phyloP scores from a whole-genome alignment of 2,797 vertebrate genomes.

The Nyctalus aviator region DNA sequence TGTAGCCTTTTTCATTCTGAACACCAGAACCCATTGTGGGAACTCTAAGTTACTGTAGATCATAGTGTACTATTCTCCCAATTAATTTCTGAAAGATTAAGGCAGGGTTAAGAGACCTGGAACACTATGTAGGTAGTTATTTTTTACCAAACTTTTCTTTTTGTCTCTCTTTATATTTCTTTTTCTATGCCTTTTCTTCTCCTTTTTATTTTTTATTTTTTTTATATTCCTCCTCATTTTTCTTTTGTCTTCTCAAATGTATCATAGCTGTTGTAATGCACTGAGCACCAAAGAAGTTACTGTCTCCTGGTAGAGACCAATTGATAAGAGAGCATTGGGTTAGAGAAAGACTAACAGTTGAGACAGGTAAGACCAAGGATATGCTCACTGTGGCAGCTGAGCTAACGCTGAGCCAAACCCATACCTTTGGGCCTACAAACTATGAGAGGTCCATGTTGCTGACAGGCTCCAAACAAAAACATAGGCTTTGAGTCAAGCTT shows the following conservation, averaged over 20 bases:
- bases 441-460: neutral
- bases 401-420: neutral
- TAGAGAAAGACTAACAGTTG: conserved; percentile 4
- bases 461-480: neutral
- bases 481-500: neutral
- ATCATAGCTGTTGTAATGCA: neutral
- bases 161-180: neutral
- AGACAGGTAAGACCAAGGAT: neutral
- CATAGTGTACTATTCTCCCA: neutral
- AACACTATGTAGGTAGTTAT: conserved; percentile 12
- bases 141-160: conserved; percentile 40
- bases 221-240: conserved; percentile 8
- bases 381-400: neutral
- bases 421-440: neutral
- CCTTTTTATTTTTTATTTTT: neutral
- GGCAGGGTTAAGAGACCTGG: conserved; percentile 28
- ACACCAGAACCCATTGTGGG: conserved; percentile 14
- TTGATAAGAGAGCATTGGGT: neutral
- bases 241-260: conserved; percentile 8
- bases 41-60: neutral
- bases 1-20: conserved; percentile 40
- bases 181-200: conserved; percentile 13
- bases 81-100: conserved; percentile 46
- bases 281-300: conserved; percentile 18
- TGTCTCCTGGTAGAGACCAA: neutral